Percentiles rank a stretch among this genome's conserved stretches.
These are phyloP conservation scores for Atherinomorus stipes DNA, from an alignment of 2,113 vertebrate genomes.

Conservation along the genomic window DNA sequence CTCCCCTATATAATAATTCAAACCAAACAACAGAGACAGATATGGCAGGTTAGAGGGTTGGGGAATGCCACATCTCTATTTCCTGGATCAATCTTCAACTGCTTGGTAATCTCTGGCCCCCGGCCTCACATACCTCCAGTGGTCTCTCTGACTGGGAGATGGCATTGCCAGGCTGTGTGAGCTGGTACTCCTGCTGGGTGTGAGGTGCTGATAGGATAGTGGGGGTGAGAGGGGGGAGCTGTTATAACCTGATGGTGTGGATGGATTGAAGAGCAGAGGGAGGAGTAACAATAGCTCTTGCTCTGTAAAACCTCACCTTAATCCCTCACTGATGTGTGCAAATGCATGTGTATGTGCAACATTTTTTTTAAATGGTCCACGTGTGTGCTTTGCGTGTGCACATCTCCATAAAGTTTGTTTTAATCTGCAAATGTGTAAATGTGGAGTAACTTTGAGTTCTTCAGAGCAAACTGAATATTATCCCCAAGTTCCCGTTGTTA, in stretches of 20 bases:
- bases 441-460: constrained; percentile 70
- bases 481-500: constrained; percentile 76
- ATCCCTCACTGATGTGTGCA: constrained; percentile 27
- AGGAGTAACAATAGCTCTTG: constrained; percentile 20
- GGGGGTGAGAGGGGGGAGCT: background rate
- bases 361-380: constrained; percentile 1
- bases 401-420: constrained; percentile 55
- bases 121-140: constrained; percentile 55
- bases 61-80: constrained; percentile 67
- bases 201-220: constrained; percentile 48
- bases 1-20: constrained; percentile 58
- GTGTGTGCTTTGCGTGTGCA: constrained; percentile 16
- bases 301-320: constrained; percentile 43
- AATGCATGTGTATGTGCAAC: constrained; percentile 3
- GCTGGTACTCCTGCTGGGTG: constrained; percentile 30
- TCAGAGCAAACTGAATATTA: constrained; percentile 68
- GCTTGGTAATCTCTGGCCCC: constrained; percentile 63
- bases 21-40: constrained; percentile 70
- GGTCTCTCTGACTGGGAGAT: constrained; percentile 44
- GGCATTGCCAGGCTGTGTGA: constrained; percentile 48
- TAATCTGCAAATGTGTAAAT: constrained; percentile 62
- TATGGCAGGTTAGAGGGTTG: constrained; percentile 62
- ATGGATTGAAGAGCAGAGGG: constrained; percentile 26
- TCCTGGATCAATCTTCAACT: constrained; percentile 70
- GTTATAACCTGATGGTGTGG: constrained; percentile 39